Evolutionary conservation across 1,140 invertebrate species (phyloP).

Genomic region (Wiebesia pumilae): DNA sequence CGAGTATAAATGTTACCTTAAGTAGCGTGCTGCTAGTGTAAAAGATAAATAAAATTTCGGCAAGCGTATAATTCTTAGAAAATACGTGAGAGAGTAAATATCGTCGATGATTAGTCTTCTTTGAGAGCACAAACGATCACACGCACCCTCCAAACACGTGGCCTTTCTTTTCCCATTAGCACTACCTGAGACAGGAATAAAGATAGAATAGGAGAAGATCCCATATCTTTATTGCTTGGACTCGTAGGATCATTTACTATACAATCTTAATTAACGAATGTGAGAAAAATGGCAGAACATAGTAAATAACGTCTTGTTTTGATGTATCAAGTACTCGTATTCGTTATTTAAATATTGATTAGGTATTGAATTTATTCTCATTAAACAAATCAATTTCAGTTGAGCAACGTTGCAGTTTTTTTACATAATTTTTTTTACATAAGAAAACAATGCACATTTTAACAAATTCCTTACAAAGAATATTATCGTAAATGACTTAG

Average conservation of each 20-base stretch:
- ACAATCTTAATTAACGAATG: slow-evolving; percentile 38
- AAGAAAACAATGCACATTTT: neutral
- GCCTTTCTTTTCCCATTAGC: slow-evolving; percentile 41
- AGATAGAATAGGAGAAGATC: neutral
- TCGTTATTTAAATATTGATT: neutral
- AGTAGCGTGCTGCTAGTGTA: neutral
- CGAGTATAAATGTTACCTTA: neutral
- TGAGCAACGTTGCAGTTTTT: no score
- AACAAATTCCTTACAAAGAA: neutral
- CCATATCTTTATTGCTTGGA: slow-evolving; percentile 22
- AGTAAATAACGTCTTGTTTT: slow-evolving; percentile 20
- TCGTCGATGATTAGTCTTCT: slow-evolving; percentile 44
- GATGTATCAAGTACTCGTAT: neutral
- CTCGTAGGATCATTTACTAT: slow-evolving; percentile 23
- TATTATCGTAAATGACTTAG: neutral
- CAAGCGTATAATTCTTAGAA: neutral
- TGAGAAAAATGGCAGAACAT: slow-evolving; percentile 11
- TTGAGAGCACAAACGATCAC: slow-evolving; percentile 18
- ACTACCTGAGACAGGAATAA: slow-evolving; percentile 32
- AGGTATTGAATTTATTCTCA: neutral
- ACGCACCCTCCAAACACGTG: slow-evolving; percentile 43
- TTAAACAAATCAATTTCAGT: neutral
- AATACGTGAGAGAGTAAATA: slow-evolving; percentile 52
- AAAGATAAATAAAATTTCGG: neutral
- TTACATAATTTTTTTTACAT: neutral